Evolutionary conservation across 2,888 invertebrate genomes (phyloP).

Genomic region (Erebia epiphron): DNA sequence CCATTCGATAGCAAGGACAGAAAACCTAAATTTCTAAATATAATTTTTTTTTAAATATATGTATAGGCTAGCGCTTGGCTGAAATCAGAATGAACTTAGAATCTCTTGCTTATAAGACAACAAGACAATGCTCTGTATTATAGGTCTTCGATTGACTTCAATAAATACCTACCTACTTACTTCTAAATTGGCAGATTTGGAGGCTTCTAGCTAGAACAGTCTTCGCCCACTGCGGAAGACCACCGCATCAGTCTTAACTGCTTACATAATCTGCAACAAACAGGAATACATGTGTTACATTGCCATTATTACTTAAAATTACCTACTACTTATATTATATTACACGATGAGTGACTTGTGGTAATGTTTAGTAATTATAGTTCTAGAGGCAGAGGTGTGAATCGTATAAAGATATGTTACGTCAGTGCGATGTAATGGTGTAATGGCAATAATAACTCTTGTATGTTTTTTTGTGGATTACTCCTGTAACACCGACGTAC

Average conservation of each 20-base stretch:
- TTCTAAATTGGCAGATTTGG: slow-evolving; percentile 32
- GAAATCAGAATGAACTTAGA: no score
- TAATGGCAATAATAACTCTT: not conserved
- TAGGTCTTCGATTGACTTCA: no score
- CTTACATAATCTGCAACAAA: slow-evolving; percentile 40
- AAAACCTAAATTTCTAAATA: no score
- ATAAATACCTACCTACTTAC: slow-evolving; percentile 22
- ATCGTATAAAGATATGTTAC: not conserved
- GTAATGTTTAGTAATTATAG: slow-evolving; percentile 19
- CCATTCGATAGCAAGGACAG: no score
- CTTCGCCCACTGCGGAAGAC: slow-evolving; percentile 24
- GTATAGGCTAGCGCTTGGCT: no score
- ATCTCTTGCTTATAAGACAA: no score
- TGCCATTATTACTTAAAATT: slow-evolving; percentile 11
- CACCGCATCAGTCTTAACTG: slow-evolving; percentile 18
- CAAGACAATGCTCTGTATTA: no score
- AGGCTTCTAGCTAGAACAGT: slow-evolving; percentile 18
- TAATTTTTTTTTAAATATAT: no score
- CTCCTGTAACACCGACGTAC: no score
- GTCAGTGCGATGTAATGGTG: not conserved
- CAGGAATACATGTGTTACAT: slow-evolving; percentile 16
- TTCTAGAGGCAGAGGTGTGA: not conserved
- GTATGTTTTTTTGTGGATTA: not conserved
- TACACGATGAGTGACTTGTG: slow-evolving; percentile 12
- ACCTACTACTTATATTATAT: slow-evolving; percentile 11